phyloP scores from a whole-genome alignment of 2,888 invertebrate genomes.

The Epinotia demarniana region DNA sequence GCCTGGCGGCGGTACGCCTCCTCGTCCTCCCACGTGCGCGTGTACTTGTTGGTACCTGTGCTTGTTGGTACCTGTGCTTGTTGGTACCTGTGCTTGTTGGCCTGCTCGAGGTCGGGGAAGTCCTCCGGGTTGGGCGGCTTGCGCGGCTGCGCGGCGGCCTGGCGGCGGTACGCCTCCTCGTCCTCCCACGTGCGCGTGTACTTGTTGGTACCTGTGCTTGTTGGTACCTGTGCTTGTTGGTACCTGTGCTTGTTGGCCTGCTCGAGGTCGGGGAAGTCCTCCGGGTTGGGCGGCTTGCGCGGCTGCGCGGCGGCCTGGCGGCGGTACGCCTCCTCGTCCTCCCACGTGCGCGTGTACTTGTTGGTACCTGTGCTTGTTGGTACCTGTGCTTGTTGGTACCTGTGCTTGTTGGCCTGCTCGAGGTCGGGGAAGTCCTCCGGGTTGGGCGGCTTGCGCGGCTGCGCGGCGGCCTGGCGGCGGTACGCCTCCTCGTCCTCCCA shows the following conservation, averaged over 20 bases:
- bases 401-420: conserved; percentile 59
- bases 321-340: conserved; percentile 95
- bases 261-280: conserved; percentile 85
- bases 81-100: conserved; percentile 71
- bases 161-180: conserved; percentile 93
- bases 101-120: conserved; percentile 82
- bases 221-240: no score
- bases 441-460: conserved; percentile 66
- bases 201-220: no score
- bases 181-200: conserved; percentile 97
- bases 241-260: conserved; percentile 59
- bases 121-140: conserved; percentile 80
- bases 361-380: no score
- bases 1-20: conserved; percentile 90
- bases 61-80: no score
- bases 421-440: conserved; percentile 86
- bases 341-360: conserved; percentile 96
- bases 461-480: conserved; percentile 80
- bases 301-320: conserved; percentile 76
- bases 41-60: no score
- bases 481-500: conserved; percentile 98
- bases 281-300: conserved; percentile 73
- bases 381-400: no score
- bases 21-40: conserved; percentile 96
- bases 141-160: conserved; percentile 62